These are phyloP conservation scores for Oncorhynchus keta DNA, from an alignment of 2,113 vertebrate genomes.

Conservation along the genomic window DNA sequence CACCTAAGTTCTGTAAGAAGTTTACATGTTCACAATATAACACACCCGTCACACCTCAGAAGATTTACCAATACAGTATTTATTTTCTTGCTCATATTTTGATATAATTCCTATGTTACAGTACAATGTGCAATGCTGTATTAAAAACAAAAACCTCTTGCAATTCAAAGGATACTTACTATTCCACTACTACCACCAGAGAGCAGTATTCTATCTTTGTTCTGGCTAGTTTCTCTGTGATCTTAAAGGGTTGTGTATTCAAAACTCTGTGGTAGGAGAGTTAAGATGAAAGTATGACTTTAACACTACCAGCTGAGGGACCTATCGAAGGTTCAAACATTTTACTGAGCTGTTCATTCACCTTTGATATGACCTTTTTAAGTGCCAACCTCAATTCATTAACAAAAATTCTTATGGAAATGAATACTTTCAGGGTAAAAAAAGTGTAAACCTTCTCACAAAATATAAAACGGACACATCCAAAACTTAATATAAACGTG, in stretches of 20 bases:
- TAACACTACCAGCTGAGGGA: conserved; percentile 48
- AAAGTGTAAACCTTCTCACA: conserved; percentile 76
- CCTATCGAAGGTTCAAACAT: conserved; percentile 43
- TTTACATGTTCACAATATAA: background rate
- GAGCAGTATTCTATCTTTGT: conserved; percentile 64
- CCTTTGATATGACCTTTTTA: conserved; percentile 33
- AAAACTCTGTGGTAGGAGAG: conserved; percentile 49
- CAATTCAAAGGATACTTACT: conserved; percentile 68
- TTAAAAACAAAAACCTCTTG: conserved; percentile 73
- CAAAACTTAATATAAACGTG: conserved; percentile 68
- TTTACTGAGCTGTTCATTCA: conserved; percentile 55
- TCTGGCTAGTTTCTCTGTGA: conserved; percentile 54
- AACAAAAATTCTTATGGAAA: conserved; percentile 55
- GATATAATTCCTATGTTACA: conserved; percentile 75
- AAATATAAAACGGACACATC: conserved; percentile 77
- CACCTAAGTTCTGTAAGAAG: background rate
- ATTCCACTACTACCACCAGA: conserved; percentile 63
- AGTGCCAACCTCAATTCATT: conserved; percentile 59
- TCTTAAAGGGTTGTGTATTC: conserved; percentile 55
- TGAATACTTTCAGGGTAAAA: conserved; percentile 72
- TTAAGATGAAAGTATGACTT: conserved; percentile 44
- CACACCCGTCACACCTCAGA: conserved; percentile 31
- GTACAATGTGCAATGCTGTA: conserved; percentile 76
- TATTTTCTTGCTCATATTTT: conserved; percentile 65
- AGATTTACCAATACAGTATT: conserved; percentile 67